Evolutionary conservation across 2,113 vertebrate genomes (phyloP).

Genomic region (Megaptera novaeangliae): DNA sequence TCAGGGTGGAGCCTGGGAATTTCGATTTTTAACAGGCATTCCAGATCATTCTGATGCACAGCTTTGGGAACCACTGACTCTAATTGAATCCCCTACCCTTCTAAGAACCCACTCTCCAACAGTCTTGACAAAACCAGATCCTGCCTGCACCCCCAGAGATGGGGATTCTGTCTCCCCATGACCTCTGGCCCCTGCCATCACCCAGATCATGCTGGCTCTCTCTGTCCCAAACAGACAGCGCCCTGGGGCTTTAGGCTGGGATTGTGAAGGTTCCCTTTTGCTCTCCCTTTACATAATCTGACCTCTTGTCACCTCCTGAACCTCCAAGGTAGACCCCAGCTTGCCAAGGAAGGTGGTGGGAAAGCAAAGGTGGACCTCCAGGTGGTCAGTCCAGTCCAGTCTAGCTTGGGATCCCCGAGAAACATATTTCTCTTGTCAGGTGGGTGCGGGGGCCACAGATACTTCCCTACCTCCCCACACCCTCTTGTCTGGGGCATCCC

Average conservation of each 20-base stretch:
- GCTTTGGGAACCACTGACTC: background rate
- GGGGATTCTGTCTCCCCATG: background rate
- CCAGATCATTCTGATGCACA: background rate
- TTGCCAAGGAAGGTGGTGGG: background rate
- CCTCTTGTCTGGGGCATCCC: background rate
- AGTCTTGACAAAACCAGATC: background rate
- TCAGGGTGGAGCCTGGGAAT: background rate
- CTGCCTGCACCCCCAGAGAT: background rate
- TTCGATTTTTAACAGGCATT: background rate
- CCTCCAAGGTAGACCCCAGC: too few relatives aligned
- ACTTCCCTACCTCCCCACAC: background rate
- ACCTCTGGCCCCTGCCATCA: background rate
- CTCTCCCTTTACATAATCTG: background rate
- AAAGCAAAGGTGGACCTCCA: background rate
- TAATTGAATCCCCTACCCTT: too few relatives aligned
- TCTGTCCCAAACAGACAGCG: background rate
- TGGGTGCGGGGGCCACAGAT: rapidly evolving
- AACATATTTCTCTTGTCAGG: background rate
- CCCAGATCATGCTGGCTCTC: background rate
- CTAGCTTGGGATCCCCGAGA: background rate
- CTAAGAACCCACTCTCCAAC: background rate
- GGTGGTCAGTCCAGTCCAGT: background rate
- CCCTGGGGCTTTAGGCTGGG: background rate
- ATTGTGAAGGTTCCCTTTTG: background rate
- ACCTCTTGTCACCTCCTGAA: background rate